phyloP scores from a whole-genome alignment of 1,140 invertebrate genomes.

The Heliconius melpomene region DNA sequence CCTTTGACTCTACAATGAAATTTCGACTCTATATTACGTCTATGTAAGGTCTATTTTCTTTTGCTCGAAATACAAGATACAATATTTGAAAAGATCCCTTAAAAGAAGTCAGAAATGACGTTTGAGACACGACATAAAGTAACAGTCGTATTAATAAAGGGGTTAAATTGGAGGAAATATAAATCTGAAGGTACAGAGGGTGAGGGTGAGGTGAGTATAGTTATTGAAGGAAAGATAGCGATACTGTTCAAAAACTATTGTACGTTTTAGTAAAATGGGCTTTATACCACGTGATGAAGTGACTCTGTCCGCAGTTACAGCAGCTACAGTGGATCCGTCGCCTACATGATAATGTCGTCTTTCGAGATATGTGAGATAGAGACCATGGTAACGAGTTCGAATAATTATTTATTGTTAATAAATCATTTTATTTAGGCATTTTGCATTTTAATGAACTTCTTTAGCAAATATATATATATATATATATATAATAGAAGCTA shows the following conservation, averaged over 20 bases:
- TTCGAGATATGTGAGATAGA: no score
- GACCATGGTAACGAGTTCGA: no score
- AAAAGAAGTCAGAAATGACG: conserved; percentile 48
- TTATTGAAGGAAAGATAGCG: background rate
- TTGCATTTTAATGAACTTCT: no score
- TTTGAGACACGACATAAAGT: conserved; percentile 42
- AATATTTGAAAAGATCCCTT: conserved; percentile 48
- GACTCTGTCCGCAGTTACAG: no score
- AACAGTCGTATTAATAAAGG: conserved; percentile 21
- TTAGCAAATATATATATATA: no score
- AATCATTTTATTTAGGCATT: no score
- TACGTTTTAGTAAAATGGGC: no score
- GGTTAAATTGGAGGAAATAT: conserved; percentile 19
- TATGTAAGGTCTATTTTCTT: background rate
- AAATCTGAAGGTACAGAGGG: conserved; percentile 5
- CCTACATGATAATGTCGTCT: no score
- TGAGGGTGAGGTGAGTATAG: background rate
- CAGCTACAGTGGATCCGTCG: no score
- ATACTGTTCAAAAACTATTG: background rate
- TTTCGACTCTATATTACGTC: conserved; percentile 16
- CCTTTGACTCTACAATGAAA: background rate
- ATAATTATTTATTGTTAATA: no score
- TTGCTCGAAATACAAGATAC: conserved; percentile 23
- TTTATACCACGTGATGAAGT: no score
- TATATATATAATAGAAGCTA: background rate